phyloP scores from a whole-genome alignment of 1,140 invertebrate species.

The Drosophila elegans region DNA sequence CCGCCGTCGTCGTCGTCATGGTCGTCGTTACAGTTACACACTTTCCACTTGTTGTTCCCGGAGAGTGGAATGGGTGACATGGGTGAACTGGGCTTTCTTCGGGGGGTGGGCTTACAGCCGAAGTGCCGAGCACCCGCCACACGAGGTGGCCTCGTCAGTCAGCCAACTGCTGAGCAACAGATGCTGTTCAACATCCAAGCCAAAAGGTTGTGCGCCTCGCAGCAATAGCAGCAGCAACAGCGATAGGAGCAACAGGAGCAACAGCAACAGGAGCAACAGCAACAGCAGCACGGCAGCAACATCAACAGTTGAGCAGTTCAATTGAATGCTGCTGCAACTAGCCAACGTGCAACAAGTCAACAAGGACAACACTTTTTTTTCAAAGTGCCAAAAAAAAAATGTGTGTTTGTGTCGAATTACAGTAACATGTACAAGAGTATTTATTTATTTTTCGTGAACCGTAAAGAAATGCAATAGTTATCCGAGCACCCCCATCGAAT shows the following conservation, averaged over 20 bases:
- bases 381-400: slow-evolving; percentile 21
- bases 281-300: slow-evolving; percentile 1
- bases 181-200: slow-evolving; percentile 80
- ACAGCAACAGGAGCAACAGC: slow-evolving; percentile 3
- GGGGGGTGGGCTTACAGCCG: slow-evolving; percentile 7
- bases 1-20: slow-evolving; percentile 12
- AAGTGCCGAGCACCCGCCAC: slow-evolving; percentile 18
- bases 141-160: slow-evolving; percentile 66
- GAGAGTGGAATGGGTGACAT: not conserved
- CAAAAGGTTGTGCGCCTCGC: slow-evolving; percentile 69
- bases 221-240: slow-evolving; percentile 17
- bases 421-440: not conserved
- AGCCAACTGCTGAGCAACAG: slow-evolving; percentile 68
- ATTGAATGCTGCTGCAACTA: not conserved
- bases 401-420: slow-evolving; percentile 12
- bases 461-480: slow-evolving; percentile 25
- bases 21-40: slow-evolving; percentile 58
- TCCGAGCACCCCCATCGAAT: not conserved
- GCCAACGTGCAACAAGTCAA: slow-evolving; percentile 45
- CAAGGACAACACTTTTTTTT: slow-evolving; percentile 30
- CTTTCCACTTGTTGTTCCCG: slow-evolving; percentile 75
- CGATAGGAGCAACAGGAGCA: slow-evolving; percentile 2
- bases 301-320: not conserved
- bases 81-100: not conserved
- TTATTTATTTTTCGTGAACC: slow-evolving; percentile 16